phyloP scores from a whole-genome alignment of 2,797 vertebrate species.

The Acanthurus leucopareius region DNA sequence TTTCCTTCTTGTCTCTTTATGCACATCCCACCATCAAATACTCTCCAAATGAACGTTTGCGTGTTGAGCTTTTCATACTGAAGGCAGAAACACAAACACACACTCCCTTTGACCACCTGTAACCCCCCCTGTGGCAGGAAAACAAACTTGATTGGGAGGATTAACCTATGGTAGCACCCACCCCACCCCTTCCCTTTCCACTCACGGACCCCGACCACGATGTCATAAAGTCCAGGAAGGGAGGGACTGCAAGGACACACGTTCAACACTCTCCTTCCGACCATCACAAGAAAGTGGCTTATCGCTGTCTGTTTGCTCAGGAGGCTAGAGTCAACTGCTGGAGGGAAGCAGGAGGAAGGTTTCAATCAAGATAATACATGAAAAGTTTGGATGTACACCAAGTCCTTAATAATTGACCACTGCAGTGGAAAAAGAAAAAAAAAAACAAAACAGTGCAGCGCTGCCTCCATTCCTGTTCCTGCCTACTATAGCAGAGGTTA shows the following conservation, averaged over 20 bases:
- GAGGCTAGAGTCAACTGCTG: conserved; percentile 59
- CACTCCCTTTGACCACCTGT: conserved; percentile 10
- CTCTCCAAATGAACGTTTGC: conserved; percentile 34
- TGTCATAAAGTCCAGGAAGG: conserved; percentile 72
- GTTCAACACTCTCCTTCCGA: conserved; percentile 49
- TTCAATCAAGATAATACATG: conserved; percentile 71
- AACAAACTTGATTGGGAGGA: too few relatives aligned
- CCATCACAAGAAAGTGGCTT: conserved; percentile 56
- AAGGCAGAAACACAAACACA: conserved; percentile 34
- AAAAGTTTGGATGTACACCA: conserved; percentile 63
- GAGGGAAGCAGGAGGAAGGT: conserved; percentile 64
- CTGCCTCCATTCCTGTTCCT: conserved; percentile 56
- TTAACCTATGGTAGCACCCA: conserved; percentile 37
- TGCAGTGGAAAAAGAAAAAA: conserved; percentile 36
- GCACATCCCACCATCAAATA: conserved; percentile 51
- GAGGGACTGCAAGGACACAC: conserved; percentile 61
- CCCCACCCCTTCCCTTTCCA: conserved; percentile 60
- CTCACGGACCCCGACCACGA: conserved; percentile 41
- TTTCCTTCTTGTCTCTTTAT: background rate
- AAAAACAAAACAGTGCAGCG: background rate
- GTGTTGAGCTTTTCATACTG: background rate
- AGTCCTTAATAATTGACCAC: conserved; percentile 50
- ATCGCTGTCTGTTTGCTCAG: conserved; percentile 76
- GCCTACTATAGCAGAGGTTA: conserved; percentile 42
- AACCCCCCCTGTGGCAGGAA: background rate